A percentile compares a stretch with the other conserved stretches of the same genome.
phyloP scores from a whole-genome alignment of 2,888 invertebrate genomes.

The Xylota segnis region DNA sequence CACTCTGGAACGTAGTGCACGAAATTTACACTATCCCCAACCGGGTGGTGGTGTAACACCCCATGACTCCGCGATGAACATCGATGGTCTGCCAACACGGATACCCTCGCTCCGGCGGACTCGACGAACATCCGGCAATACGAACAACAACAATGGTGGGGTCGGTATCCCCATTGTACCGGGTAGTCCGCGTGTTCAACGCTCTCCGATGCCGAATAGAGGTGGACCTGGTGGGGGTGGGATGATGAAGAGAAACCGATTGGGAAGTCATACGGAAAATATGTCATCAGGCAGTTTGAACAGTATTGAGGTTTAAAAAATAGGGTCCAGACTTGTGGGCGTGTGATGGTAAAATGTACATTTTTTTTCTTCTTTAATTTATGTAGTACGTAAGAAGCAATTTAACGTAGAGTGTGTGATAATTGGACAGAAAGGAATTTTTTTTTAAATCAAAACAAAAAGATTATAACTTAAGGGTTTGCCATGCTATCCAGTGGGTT shows the following conservation, averaged over 20 bases:
- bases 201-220: slow-evolving; percentile 84
- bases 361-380: slow-evolving; percentile 40
- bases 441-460: background rate
- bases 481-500: background rate
- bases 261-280: slow-evolving; percentile 84
- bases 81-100: slow-evolving; percentile 80
- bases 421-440: slow-evolving; percentile 32
- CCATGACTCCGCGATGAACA: slow-evolving; percentile 78
- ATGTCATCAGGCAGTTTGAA: slow-evolving; percentile 84
- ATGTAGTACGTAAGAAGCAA: slow-evolving; percentile 33
- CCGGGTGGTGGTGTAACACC: slow-evolving; percentile 64
- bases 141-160: slow-evolving; percentile 80
- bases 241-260: slow-evolving; percentile 82
- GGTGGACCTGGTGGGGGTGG: slow-evolving; percentile 76
- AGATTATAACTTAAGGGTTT: background rate
- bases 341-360: slow-evolving; percentile 57
- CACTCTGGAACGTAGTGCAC: slow-evolving; percentile 82
- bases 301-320: slow-evolving; percentile 84
- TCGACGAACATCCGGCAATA: slow-evolving; percentile 81
- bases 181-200: slow-evolving; percentile 83
- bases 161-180: slow-evolving; percentile 82
- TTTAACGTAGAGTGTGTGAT: slow-evolving; percentile 41
- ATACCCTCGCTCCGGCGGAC: slow-evolving; percentile 83
- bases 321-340: background rate
- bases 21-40: slow-evolving; percentile 80